Conservation (phyloP, 2,888 invertebrate genomes). For the Tineola bisselliella region DNA sequence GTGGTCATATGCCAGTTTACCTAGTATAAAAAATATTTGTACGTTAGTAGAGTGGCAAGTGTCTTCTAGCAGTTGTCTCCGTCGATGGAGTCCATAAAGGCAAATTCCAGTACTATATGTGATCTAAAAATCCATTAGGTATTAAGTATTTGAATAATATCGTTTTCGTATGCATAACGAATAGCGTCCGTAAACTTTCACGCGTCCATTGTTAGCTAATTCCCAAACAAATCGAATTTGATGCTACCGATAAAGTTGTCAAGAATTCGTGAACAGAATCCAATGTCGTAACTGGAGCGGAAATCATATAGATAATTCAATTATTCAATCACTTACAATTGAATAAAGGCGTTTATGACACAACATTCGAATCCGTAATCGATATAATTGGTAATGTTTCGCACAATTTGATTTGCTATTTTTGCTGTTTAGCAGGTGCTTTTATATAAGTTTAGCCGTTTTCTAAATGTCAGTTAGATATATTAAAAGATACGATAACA, state of each 20-base stretch:
- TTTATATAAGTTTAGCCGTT: neutral
- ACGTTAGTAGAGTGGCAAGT: no score
- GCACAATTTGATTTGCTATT: neutral
- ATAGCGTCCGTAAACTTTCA: slow-evolving; percentile 32
- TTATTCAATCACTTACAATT: neutral
- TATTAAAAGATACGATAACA: no score
- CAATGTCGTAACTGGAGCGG: neutral
- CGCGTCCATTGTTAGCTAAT: slow-evolving; percentile 30
- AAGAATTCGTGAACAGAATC: slow-evolving; percentile 25
- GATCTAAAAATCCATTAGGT: no score
- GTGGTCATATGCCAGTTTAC: no score
- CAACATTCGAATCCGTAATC: neutral
- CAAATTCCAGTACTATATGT: no score
- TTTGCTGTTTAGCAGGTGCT: neutral
- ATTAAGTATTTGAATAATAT: no score
- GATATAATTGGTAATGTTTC: neutral
- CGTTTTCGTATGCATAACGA: neutral
- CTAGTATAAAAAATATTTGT: no score
- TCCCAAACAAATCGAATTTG: slow-evolving; percentile 25
- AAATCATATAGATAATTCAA: slow-evolving; percentile 3
- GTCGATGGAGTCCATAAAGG: no score
- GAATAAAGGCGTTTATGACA: neutral
- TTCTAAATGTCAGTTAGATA: no score
- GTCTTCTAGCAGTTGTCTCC: no score
- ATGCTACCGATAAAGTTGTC: slow-evolving; percentile 26